Base-by-base conservation (phyloP, 2,113 vertebrate species). In the Dendropsophus ebraccatus region DNA sequence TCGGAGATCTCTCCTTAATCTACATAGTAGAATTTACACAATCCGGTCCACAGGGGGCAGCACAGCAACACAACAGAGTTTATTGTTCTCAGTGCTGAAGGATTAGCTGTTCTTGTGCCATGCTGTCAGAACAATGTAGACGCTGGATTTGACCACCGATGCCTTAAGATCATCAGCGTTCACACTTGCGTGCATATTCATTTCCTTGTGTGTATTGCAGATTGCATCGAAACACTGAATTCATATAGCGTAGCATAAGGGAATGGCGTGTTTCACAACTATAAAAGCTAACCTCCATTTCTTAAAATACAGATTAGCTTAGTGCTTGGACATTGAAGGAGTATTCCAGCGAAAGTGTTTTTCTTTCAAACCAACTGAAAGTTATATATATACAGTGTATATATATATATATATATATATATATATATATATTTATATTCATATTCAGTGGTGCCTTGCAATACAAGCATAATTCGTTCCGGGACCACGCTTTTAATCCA, bases 21-120 rank as follows among this genome's bases (percentile, higher is more conserved):
- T 65, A 23, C 56, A 62, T 73, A 41, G 35, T 76, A 76, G 77
- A 62, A 84, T 37, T 65, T 76, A 17, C 41, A 9, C 72, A 76
- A 84, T 76, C 28, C 73, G 30, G 54, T 49, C 76, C 65, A 72
- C 56, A 62, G 83, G 72, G 72, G 83, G 83, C 70, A 75, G 82
- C 65, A 83, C 54, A 56, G 30, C 37, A 76, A 60, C 73, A 84
- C 67, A 41, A 12, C 35, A 25, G 37, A 56, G 56, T 32, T 47
- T 54, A 76, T 84, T 84, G 83, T 76, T 75, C 70, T 84, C 54
- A 25, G 35, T 2, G 70, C 35, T 45, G 17, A 60, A 65, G 56
- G 41, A 84, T 76, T n/a, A 76, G 50, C 25, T 77, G 54, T 50
- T 50, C 56, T 84, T 23, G 13, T 62, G 56, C 25, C 54, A 60